Evolutionary conservation across 1,140 invertebrate species (phyloP), one percentile per base, ranked within the genome.

Genomic region (Drosophila arizonae): DNA sequence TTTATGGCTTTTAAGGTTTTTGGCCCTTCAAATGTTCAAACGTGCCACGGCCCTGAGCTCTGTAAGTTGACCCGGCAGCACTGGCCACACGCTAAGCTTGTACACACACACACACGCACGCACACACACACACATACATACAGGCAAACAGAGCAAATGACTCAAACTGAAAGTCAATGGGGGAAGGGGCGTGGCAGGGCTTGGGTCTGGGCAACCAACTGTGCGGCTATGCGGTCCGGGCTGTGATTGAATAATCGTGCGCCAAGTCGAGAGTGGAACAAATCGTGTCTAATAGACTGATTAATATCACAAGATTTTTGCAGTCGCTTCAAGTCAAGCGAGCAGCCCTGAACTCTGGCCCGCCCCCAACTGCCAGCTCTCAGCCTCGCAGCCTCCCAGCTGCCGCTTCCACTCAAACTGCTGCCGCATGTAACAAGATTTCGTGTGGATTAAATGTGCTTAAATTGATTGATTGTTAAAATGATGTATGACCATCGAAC

Each of bases 201-300:
- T 52, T 63, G 33, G 65, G 43, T 41, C 33, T 65, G 75, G 82
- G 77, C 81, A 81, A 61, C 71, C 76, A 77, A 78, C 82, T 72
- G 81, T 57, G 77, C 57, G 56, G 55, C 51, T 41, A 52, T 28
- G 60, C 56, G 30, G 8, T 13, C n/a, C 30, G 51, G 57, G 61
- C 70, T 45, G 79, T 87, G 82, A 86, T 86, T 86, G 82, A 86
- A 86, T 86, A 86, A 87, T 86, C 82, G 76, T 86, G 61, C 61
- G 24, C 60, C 64, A 63, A 52, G 62, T 61, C 43, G 71, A 69
- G 77, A 72, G 69, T 87, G 82, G 82, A 79, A 88, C 84, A 87
- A 88, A 87, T 87, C 76, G 79, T 72, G 76, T 87, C 82, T 87
- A 87, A 88, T 87, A 87, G 82, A 87, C 82, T 87, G 82, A 88